phyloP scores from a whole-genome alignment of 2,888 invertebrate genomes.

The Aleiodes leptofemur region DNA sequence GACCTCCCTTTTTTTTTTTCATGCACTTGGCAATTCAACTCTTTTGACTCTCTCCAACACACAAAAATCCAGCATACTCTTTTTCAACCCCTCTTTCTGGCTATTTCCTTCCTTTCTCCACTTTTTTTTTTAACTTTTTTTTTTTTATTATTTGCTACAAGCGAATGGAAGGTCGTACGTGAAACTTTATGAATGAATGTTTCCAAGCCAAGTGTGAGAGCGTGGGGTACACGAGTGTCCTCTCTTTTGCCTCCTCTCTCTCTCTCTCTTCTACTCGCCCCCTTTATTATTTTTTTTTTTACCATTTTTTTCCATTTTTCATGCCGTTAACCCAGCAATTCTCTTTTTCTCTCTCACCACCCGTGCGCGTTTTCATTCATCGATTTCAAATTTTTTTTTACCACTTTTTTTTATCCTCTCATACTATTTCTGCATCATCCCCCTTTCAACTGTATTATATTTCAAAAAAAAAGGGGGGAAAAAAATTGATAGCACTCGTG shows the following conservation, averaged over 20 bases:
- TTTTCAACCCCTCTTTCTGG: constrained; percentile 30
- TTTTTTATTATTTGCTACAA: constrained; percentile 43
- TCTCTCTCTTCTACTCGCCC: constrained; percentile 33
- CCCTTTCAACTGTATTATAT: background rate
- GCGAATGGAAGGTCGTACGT: constrained; percentile 61
- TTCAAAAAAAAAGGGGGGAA: no score
- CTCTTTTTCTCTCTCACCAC: constrained; percentile 15
- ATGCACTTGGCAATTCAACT: no score
- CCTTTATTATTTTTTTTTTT: constrained; percentile 24
- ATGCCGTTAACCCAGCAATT: constrained; percentile 39
- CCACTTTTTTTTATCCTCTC: background rate
- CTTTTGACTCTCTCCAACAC: no score
- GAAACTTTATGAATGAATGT: constrained; percentile 72
- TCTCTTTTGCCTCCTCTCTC: constrained; percentile 4
- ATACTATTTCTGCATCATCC: background rate
- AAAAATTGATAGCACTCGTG: no score
- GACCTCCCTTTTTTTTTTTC: no score
- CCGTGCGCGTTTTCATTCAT: constrained; percentile 43
- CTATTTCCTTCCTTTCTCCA: constrained; percentile 22
- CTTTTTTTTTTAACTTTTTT: constrained; percentile 20
- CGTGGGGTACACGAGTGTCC: constrained; percentile 34
- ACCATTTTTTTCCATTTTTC: constrained; percentile 6
- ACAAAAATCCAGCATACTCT: no score
- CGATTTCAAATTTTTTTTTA: constrained; percentile 31
- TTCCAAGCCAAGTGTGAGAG: constrained; percentile 67